Base-by-base conservation (phyloP, 2,797 vertebrate genomes). In the Xenentodon cancila region DNA sequence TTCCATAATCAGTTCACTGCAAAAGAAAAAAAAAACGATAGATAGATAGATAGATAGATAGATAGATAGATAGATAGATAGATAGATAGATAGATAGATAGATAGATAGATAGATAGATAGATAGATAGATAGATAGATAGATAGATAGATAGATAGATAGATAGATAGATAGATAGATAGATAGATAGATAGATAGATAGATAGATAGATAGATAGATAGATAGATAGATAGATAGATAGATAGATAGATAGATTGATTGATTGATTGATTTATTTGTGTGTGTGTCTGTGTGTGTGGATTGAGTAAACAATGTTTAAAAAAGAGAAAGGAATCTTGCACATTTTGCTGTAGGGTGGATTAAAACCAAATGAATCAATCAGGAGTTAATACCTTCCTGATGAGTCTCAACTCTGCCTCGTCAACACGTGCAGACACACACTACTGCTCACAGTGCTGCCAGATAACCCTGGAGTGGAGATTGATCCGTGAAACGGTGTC, bases 281-380 rank as follows among this genome's bases (percentile, higher is more conserved):
- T 67, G 74, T 69, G 54, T 66, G 0, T 0, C 13, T 15, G 13
- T 30, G 30, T 30, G 30, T 30, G 30, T 30, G 30, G 13, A 40
- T 5, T 30, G 7, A 40, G 13, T 15, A 40, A 46, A 58, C 59
- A 61, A 67, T 19, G 66, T 32, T 40, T 53, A 3, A 34, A 18
- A 53, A 15, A 27, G 13, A 15, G 13, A 53, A 65, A 40, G 53
- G 0, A 44, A 71, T 66, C 59, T 34, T 64, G 69, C 64, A 81
- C 61, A 66, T 80, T 61, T 82, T 74, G 64, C 61, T 58, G 51
- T 5, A 54, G 81, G 84, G 82, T 86, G 85, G 81, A 88, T 85
- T 85, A 88, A 64, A 85, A 76, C 77, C 85, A 87, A 85, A 87
- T 82, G 53, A 84, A 88, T 88, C 85, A 88, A 88, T 88, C 80